Percentiles rank a stretch among this genome's conserved stretches.
phyloP scores from a whole-genome alignment of 2,888 invertebrate genomes.

The Drosophila melanosoma region DNA sequence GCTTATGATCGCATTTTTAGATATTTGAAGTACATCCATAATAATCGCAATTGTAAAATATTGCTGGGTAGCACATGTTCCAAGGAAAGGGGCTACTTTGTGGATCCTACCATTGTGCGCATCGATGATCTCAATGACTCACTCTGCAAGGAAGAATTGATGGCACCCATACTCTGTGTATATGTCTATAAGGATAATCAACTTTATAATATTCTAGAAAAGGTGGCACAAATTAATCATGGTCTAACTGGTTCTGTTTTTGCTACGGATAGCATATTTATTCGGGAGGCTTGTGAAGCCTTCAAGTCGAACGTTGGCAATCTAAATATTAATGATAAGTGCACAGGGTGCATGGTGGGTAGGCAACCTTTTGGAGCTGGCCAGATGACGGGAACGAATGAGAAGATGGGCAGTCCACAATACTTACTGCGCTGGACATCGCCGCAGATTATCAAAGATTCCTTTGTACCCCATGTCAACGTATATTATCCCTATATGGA shows the following conservation, averaged over 20 bases:
- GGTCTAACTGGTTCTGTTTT: conserved; percentile 98
- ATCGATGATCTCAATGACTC: conserved; percentile 92
- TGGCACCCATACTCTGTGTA: conserved; percentile 95
- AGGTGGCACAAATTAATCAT: conserved; percentile 91
- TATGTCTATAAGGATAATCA: conserved; percentile 94
- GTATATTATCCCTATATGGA: conserved; percentile 87
- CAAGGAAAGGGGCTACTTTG: conserved; percentile 93
- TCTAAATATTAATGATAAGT: conserved; percentile 99
- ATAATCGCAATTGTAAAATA: conserved; percentile 85
- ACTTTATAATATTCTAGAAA: conserved; percentile 88
- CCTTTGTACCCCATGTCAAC: conserved; percentile 91
- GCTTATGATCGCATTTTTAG: conserved; percentile 94
- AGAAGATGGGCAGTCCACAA: conserved; percentile 98
- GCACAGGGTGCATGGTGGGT: conserved; percentile 98
- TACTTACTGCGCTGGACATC: conserved; percentile 96
- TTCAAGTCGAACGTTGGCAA: conserved; percentile 96
- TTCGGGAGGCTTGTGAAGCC: conserved; percentile 89
- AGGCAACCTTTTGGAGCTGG: conserved; percentile 99
- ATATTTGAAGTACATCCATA: conserved; percentile 93
- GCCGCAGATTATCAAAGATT: conserved; percentile 96
- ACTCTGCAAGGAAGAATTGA: conserved; percentile 96
- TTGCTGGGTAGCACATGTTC: conserved; percentile 95
- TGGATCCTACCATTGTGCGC: conserved; percentile 96
- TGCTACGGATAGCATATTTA: conserved; percentile 91
- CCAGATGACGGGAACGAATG: conserved; percentile 98